Percentiles rank a stretch among this genome's conserved stretches.
Conservation (phyloP, 2,888 invertebrate genomes). For the Caradrina kadenii region DNA sequence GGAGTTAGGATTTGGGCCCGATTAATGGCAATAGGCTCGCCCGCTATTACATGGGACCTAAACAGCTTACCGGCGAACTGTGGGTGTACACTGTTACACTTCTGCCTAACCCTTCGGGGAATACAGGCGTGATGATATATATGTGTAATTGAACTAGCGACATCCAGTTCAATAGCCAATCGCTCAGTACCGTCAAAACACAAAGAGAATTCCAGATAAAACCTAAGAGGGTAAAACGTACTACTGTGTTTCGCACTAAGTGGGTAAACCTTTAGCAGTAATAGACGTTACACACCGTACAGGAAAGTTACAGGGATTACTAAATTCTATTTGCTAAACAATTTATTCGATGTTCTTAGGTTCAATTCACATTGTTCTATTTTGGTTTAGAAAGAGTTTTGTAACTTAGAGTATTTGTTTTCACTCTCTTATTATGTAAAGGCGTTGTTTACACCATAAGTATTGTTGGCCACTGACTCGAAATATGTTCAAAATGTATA, state of each 20-base stretch:
- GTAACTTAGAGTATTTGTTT: neutral
- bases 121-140: too few relatives aligned
- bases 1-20: too few relatives aligned
- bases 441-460: too few relatives aligned
- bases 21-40: too few relatives aligned
- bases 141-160: neutral
- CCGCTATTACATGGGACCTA: too few relatives aligned
- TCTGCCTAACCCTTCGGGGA: too few relatives aligned
- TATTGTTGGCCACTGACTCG: too few relatives aligned
- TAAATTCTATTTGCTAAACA: conserved; percentile 48
- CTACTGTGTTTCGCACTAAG: conserved; percentile 24
- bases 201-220: conserved; percentile 14
- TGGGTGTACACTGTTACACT: too few relatives aligned
- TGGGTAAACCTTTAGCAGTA: conserved; percentile 40
- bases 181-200: neutral
- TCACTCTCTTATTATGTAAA: too few relatives aligned
- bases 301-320: conserved; percentile 19
- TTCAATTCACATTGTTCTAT: neutral
- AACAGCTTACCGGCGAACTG: too few relatives aligned
- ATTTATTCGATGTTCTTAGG: conserved; percentile 28
- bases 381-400: neutral
- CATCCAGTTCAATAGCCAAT: neutral
- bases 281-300: conserved; percentile 39
- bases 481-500: too few relatives aligned
- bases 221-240: conserved; percentile 1